A percentile compares a stretch with the other conserved stretches of the same genome.
Evolutionary conservation across 1,140 invertebrate genomes (phyloP).

Genomic region (Drosophila quadrilineata): DNA sequence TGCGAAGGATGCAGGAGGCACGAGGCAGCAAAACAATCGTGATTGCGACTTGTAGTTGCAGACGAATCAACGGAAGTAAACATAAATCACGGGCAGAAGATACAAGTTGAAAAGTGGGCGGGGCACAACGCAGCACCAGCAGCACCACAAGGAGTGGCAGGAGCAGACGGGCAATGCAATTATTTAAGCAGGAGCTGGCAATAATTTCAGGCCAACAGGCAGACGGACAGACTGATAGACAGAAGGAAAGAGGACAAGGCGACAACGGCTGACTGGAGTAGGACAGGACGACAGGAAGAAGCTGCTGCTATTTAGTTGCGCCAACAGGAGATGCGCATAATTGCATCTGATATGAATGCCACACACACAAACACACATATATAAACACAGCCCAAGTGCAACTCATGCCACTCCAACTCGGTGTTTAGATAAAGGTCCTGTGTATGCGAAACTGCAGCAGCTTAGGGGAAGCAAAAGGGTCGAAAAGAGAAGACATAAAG

Average conservation of each 20-base stretch:
- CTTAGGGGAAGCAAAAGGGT: too few relatives aligned
- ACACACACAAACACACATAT: neutral
- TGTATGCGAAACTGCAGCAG: too few relatives aligned
- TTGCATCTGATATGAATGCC: constrained; percentile 57
- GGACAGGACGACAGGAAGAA: constrained; percentile 68
- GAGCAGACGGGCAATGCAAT: constrained; percentile 49
- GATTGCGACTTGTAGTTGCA: constrained; percentile 67
- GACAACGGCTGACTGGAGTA: too few relatives aligned
- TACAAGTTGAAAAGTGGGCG: constrained; percentile 11
- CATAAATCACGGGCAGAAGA: constrained; percentile 60
- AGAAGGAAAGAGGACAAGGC: too few relatives aligned
- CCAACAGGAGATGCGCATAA: constrained; percentile 68
- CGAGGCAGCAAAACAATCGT: constrained; percentile 25
- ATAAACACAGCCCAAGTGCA: too few relatives aligned
- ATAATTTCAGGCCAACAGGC: constrained; percentile 44
- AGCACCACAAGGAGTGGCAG: neutral
- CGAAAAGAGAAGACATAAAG: too few relatives aligned
- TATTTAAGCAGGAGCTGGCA: constrained; percentile 58
- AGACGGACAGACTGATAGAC: constrained; percentile 20
- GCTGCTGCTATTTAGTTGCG: constrained; percentile 71
- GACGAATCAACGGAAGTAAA: constrained; percentile 64
- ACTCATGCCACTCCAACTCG: too few relatives aligned
- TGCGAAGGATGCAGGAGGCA: constrained; percentile 14
- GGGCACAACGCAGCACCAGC: too few relatives aligned
- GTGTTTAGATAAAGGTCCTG: too few relatives aligned